Conservation (phyloP, 2,888 invertebrate genomes). For the Malacosoma neustria region DNA sequence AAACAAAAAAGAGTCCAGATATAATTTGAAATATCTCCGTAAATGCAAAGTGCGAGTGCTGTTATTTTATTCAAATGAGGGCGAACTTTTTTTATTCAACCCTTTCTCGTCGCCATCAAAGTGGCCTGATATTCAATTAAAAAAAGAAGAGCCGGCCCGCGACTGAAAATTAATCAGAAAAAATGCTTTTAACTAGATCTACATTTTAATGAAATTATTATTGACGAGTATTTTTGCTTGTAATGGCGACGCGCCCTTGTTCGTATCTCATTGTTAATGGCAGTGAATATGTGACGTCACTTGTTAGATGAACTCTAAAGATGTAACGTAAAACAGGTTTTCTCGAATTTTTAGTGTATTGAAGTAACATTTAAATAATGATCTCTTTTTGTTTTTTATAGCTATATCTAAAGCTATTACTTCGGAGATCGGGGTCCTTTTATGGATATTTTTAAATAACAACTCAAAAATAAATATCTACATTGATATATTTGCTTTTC, state of each 20-base stretch:
- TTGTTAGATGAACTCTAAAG: too few species aligned
- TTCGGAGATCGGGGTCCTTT: too few species aligned
- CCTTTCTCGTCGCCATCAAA: slow-evolving; percentile 72
- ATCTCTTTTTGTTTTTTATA: too few species aligned
- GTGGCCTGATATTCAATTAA: slow-evolving; percentile 76
- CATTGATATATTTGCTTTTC: too few species aligned
- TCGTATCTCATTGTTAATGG: slow-evolving; percentile 48
- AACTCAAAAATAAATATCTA: too few species aligned
- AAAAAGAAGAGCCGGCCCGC: slow-evolving; percentile 66
- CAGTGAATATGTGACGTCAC: too few species aligned
- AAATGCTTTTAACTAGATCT: slow-evolving; percentile 76
- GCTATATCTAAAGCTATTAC: too few species aligned
- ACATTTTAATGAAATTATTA: slow-evolving; percentile 76
- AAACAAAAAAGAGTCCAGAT: slow-evolving; percentile 72
- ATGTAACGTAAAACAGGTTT: too few species aligned
- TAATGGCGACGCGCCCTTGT: slow-evolving; percentile 49
- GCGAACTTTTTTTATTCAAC: slow-evolving; percentile 64
- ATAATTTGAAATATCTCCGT: slow-evolving; percentile 75
- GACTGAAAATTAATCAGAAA: slow-evolving; percentile 75
- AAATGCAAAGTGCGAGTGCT: slow-evolving; percentile 75
- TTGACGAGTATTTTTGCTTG: slow-evolving; percentile 64
- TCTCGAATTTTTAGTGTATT: too few species aligned
- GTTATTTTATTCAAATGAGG: slow-evolving; percentile 76
- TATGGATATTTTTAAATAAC: too few species aligned
- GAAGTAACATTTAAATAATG: too few species aligned